Base-by-base conservation (phyloP, 2,797 vertebrate genomes). In the Gymnopithys bicolor region DNA sequence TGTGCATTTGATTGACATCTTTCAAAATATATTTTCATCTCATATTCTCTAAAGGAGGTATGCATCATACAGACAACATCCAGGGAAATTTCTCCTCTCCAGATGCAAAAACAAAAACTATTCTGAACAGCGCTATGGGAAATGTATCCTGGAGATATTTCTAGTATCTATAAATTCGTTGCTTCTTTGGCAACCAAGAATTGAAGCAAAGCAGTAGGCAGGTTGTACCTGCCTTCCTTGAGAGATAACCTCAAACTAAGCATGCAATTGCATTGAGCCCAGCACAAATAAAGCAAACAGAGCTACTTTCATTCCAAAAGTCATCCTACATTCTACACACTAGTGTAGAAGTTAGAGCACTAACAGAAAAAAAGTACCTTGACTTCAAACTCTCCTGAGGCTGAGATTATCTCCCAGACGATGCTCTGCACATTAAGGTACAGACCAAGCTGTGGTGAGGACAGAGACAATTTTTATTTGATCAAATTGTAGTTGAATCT, bases 1-100 rank as follows among this genome's bases (percentile, higher is more conserved):
- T 90, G 59, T 45, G 21, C 28, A 41, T 45, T 75, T 91, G 82
- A 91, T 1, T 81, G 82, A 37, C 48, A 59, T 39, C 9, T 81
- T 81, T 71, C 15, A 53, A 90, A 91, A 51, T 76, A 62, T 67
- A 66, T 76, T 91, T 94, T 79, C 51, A 35, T 59, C 32, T 48
- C 27, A 11, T 46, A 33, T n/a, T 25, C 37, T 93, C 46, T 70
- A 68, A 77, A 59, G 41, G 17, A 83, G 13, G 6, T 64, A 37
- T 43, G 33, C 69, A 46, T 33, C 75, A 58, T 60, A 64, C 28
- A 49, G 46, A 74, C 28, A 89, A 52, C 17, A 70, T 9, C 15
- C 35, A 82, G n/a, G 19, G 39, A 66, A 37, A 24, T 58, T 39
- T 66, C 68, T 70, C 33, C 16, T 70, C 19, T 37, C 5, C 27